phyloP scores from a whole-genome alignment of 2,113 vertebrate genomes.

The Loxodonta africana region DNA sequence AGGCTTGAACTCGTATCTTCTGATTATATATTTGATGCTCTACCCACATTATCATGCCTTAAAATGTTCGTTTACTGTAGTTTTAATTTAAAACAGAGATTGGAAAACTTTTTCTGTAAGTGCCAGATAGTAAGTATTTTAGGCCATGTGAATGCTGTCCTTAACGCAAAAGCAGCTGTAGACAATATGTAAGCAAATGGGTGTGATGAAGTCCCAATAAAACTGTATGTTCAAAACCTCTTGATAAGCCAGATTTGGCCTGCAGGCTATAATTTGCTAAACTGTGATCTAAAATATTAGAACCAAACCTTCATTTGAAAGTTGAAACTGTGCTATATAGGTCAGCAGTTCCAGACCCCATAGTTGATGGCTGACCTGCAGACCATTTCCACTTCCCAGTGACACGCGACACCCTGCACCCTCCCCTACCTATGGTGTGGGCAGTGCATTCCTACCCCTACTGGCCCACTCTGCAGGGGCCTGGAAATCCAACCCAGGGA shows the following conservation, averaged over 20 bases:
- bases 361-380: not conserved
- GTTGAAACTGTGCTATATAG: not conserved
- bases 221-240: not conserved
- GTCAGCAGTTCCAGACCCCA: not conserved
- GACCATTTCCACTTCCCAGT: not conserved
- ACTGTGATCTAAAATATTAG: not conserved
- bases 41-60: not conserved
- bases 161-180: not conserved
- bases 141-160: rapidly evolving
- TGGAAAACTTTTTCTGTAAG: not conserved
- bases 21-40: not conserved
- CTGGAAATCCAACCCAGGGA: not conserved
- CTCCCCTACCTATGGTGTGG: not conserved
- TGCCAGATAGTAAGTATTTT: not conserved
- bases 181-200: not conserved
- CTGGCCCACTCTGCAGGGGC: not conserved
- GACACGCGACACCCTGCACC: not conserved
- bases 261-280: not conserved
- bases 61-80: not conserved
- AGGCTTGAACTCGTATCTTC: not conserved
- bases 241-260: not conserved
- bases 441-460: not conserved
- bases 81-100: slow-evolving; percentile 23
- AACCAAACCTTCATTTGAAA: not conserved
- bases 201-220: not conserved